phyloP scores from a whole-genome alignment of 1,140 invertebrate species.

The Nebria ingens region DNA sequence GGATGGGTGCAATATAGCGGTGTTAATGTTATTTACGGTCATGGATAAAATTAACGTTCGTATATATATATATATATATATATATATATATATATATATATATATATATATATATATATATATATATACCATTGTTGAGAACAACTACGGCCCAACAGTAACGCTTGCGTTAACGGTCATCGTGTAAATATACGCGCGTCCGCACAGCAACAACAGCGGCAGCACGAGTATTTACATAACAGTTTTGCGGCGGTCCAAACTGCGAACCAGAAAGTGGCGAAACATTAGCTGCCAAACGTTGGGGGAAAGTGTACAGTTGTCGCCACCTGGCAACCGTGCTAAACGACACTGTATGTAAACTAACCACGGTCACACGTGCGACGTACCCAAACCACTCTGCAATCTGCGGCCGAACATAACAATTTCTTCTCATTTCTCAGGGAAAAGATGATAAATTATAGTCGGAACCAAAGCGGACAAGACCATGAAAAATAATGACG shows the following conservation, averaged over 20 bases:
- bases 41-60: not conserved
- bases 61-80: not conserved
- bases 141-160: too few relatives aligned
- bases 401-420: not conserved
- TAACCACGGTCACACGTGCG: not conserved
- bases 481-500: too few relatives aligned
- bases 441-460: too few relatives aligned
- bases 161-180: too few relatives aligned
- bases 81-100: constrained; percentile 1
- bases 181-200: too few relatives aligned
- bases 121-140: too few relatives aligned
- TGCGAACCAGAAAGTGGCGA: not conserved
- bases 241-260: not conserved
- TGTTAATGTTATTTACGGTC: not conserved
- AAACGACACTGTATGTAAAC: not conserved
- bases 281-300: not conserved
- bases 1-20: not conserved
- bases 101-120: too few relatives aligned
- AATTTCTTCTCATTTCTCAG: too few relatives aligned
- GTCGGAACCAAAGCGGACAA: too few relatives aligned
- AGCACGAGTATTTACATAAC: not conserved
- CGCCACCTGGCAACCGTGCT: not conserved
- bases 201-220: too few relatives aligned
- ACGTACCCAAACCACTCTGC: not conserved
- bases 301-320: not conserved